Percentiles rank a stretch among this genome's conserved stretches.
Conservation (phyloP, 1,140 invertebrate species). For the Drosophila punjabiensis region DNA sequence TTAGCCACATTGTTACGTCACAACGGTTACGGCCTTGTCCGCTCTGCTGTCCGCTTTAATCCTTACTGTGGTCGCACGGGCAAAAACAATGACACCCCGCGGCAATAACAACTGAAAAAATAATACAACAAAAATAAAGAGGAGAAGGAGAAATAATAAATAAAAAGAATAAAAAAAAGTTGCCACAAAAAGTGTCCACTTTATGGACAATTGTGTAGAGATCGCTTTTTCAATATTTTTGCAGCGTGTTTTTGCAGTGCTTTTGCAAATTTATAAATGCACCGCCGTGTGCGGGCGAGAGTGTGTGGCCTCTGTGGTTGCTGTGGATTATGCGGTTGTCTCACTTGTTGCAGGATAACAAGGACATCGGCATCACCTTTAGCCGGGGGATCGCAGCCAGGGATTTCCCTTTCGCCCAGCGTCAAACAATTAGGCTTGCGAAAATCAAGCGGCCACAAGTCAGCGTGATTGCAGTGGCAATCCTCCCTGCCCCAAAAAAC, state of each 20-base stretch:
- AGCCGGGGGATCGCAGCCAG: neutral
- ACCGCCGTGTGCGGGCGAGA: conserved; percentile 35
- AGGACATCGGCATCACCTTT: conserved; percentile 22
- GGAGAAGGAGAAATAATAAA: conserved; percentile 11
- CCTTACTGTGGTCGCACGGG: conserved; percentile 69
- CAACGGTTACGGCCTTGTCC: conserved; percentile 46
- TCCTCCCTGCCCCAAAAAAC: too few species aligned
- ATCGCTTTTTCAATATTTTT: conserved; percentile 81
- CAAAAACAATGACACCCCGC: conserved; percentile 47
- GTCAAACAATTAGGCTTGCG: conserved; percentile 20
- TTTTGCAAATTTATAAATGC: conserved; percentile 71
- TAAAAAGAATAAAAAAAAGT: conserved; percentile 18
- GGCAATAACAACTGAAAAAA: conserved; percentile 29
- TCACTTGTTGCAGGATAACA: conserved; percentile 68
- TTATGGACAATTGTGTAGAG: conserved; percentile 72
- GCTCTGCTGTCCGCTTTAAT: conserved; percentile 77
- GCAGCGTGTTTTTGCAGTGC: conserved; percentile 63
- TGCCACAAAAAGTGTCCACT: conserved; percentile 30
- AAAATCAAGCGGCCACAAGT: conserved; percentile 17
- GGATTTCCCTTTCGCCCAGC: conserved; percentile 3
- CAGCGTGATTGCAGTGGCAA: conserved; percentile 1
- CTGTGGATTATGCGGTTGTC: conserved; percentile 78
- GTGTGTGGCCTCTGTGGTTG: conserved; percentile 74
- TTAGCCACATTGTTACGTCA: conserved; percentile 77
- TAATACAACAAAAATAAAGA: neutral